Evolutionary conservation across 2,797 vertebrate genomes (phyloP), one percentile per base, ranked within the genome.

Genomic region (Leptodactylus fallax): DNA sequence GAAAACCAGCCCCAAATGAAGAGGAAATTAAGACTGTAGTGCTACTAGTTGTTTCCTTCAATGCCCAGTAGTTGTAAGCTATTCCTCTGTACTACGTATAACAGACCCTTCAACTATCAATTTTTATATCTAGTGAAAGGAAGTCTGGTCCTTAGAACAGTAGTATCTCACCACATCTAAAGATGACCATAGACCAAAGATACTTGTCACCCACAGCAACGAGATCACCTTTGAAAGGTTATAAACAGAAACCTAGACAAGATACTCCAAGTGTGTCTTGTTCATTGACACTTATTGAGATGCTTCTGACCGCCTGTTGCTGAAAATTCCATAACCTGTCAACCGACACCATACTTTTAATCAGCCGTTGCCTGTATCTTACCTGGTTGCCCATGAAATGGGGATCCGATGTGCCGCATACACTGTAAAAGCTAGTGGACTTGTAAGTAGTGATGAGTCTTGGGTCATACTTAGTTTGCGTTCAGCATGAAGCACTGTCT

Each of bases 351-450:
- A 77, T 3, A 17, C 0, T 12, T 76, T 11, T 49, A 47, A 21
- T 6, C 36, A 36, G 36, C 36, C 36, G 36, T n/a, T 61, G n/a
- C 8, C 3, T 49, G 16, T 21, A 49, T 84, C 90, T 89, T 58
- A 98, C 97, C 98, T 98, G 92, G 98, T 93, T 0, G 96, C 98
- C 98, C 98, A 99, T 80, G 96, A 96, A 94, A 99, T 97, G 90
- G 98, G 98, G 90, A 99, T 95, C 49, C 98, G 96, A 92, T 99
- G 97, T 2, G 97, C 97, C 11, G 96, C 97, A 0, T 98, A 97
- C 72, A 99, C 90, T 0, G 92, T 98, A 94, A 99, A 99, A 87
- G 96, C 92, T 81, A 99, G 93, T 0, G 97, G 93, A 12, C 95
- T 96, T 23, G 91, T 92, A 89, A 98, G 92, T 21, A 96, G 96